phyloP scores from a whole-genome alignment of 2,888 invertebrate species.

The Pyrrhia umbra region DNA sequence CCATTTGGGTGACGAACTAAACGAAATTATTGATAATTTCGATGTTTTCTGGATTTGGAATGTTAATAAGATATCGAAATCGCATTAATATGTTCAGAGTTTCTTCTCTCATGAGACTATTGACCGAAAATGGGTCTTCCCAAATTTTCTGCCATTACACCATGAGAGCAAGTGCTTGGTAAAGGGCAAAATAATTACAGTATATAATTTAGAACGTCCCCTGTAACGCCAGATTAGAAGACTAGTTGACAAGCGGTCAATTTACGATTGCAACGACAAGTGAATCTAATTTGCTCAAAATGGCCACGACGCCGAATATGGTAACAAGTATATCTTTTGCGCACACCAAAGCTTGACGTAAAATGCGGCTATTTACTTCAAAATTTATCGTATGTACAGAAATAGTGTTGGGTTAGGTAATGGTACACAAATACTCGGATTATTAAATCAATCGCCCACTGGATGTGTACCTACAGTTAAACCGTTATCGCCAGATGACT shows the following conservation, averaged over 20 bases:
- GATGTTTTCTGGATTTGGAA: background rate
- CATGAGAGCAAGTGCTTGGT: too few species aligned
- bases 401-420: conserved; percentile 8
- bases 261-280: conserved; percentile 14
- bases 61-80: too few species aligned
- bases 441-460: conserved; percentile 49
- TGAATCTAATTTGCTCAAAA: conserved; percentile 37
- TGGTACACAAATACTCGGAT: background rate
- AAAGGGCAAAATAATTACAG: conserved; percentile 1
- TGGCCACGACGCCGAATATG: conserved; percentile 27
- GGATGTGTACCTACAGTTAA: conserved; percentile 5
- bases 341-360: background rate
- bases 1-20: conserved; percentile 7
- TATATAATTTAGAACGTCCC: conserved; percentile 19
- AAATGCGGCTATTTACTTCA: conserved; percentile 22
- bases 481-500: conserved; percentile 45
- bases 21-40: conserved; percentile 10
- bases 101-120: too few species aligned
- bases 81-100: too few species aligned
- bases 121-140: too few species aligned
- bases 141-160: too few species aligned
- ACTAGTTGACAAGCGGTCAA: conserved; percentile 13
- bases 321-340: conserved; percentile 3
- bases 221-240: conserved; percentile 35
- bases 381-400: conserved; percentile 7